Conservation (phyloP, 2,797 vertebrate genomes). For the Cottoperca gobio region DNA sequence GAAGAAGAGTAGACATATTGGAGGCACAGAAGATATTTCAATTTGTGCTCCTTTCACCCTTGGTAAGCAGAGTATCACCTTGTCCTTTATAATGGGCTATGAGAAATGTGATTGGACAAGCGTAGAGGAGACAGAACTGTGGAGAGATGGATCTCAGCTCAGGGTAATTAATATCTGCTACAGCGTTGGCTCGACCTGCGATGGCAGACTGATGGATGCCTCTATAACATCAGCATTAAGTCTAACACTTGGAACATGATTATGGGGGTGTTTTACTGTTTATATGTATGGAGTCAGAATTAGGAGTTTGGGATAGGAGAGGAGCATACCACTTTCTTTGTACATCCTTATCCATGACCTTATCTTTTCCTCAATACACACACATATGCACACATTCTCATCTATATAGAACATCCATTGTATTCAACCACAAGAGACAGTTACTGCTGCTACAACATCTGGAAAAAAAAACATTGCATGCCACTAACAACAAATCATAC, state of each 20-base stretch:
- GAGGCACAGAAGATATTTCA: slow-evolving; percentile 72
- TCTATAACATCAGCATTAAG: slow-evolving; percentile 64
- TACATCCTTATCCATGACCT: background rate
- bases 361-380: background rate
- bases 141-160: slow-evolving; percentile 69
- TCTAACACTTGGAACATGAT: slow-evolving; percentile 58
- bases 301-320: background rate
- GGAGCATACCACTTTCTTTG: background rate
- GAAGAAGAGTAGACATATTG: slow-evolving; percentile 42
- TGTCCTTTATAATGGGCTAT: slow-evolving; percentile 79
- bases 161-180: slow-evolving; percentile 84
- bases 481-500: background rate
- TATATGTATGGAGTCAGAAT: slow-evolving; percentile 21
- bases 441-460: background rate
- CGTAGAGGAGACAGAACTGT: slow-evolving; percentile 75
- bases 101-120: slow-evolving; percentile 84
- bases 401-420: slow-evolving; percentile 11
- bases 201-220: slow-evolving; percentile 81
- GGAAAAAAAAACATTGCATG: background rate
- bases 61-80: slow-evolving; percentile 74
- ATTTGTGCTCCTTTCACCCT: slow-evolving; percentile 73
- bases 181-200: slow-evolving; percentile 50
- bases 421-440: slow-evolving; percentile 2
- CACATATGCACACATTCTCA: background rate
- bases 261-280: slow-evolving; percentile 57